Evolutionary conservation across 2,113 vertebrate species (phyloP).

Genomic region (Lonchura striata): DNA sequence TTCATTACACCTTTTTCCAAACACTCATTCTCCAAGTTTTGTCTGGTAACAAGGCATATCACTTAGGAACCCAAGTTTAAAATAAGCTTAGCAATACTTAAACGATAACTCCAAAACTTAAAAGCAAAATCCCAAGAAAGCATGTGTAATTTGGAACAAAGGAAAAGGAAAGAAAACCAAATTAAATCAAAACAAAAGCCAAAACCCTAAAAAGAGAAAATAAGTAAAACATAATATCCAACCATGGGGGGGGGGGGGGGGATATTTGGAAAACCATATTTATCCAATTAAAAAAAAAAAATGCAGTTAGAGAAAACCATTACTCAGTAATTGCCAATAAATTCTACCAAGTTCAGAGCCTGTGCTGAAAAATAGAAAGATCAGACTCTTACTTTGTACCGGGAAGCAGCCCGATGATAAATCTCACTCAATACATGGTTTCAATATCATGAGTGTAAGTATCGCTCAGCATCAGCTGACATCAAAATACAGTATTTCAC

Average conservation of each 20-base stretch:
- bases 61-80: not conserved
- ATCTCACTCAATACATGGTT: not conserved
- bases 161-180: not conserved
- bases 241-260: no score
- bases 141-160: not conserved
- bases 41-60: not conserved
- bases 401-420: not conserved
- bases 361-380: not conserved
- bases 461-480: not conserved
- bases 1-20: not conserved
- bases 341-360: not conserved
- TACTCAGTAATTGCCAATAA: not conserved
- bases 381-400: not conserved
- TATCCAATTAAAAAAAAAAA: not conserved
- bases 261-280: not conserved
- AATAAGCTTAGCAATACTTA: not conserved
- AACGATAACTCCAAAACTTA: not conserved
- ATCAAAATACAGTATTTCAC: not conserved
- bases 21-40: not conserved
- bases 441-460: not conserved
- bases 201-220: not conserved
- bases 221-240: not conserved
- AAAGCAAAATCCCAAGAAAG: not conserved
- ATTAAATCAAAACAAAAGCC: not conserved
- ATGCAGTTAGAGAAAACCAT: not conserved